Evolutionary conservation across 2,888 invertebrate species (phyloP).

Genomic region (Machimus rusticus): DNA sequence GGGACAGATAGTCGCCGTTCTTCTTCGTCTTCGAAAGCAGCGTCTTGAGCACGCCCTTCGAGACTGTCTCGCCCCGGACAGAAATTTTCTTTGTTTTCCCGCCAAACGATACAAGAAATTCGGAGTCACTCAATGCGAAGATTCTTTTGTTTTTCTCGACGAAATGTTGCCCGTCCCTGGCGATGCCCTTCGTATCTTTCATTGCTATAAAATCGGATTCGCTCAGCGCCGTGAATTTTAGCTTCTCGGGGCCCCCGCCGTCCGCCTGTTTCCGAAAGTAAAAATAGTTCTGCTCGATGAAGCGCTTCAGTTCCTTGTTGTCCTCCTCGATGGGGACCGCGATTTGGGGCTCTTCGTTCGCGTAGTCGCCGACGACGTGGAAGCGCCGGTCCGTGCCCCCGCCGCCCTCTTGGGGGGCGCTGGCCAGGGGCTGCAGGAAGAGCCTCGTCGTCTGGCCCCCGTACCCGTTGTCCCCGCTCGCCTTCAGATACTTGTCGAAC

Average conservation of each 20-base stretch:
- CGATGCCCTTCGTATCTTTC: constrained; percentile 50
- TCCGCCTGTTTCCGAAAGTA: constrained; percentile 58
- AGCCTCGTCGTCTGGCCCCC: constrained; percentile 18
- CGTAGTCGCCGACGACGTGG: constrained; percentile 7
- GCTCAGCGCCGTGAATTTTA: constrained; percentile 58
- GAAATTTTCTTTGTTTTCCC: constrained; percentile 50
- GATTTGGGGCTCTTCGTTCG: constrained; percentile 50
- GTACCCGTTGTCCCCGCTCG: constrained; percentile 46
- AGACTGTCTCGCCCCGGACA: constrained; percentile 52
- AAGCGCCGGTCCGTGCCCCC: not conserved
- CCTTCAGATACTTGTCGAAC: constrained; percentile 54
- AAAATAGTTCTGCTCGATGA: constrained; percentile 62
- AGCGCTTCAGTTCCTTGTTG: constrained; percentile 61
- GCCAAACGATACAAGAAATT: constrained; percentile 57
- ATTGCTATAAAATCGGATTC: constrained; percentile 61
- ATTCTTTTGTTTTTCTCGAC: constrained; percentile 47
- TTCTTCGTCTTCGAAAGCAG: constrained; percentile 60
- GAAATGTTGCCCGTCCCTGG: not conserved
- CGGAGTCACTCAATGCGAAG: constrained; percentile 61
- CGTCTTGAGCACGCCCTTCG: constrained; percentile 58
- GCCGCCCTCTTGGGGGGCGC: not conserved
- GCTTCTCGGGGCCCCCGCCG: constrained; percentile 44
- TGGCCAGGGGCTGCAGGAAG: constrained; percentile 37
- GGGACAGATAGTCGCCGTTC: constrained; percentile 59
- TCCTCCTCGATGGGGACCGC: constrained; percentile 60